Evolutionary conservation across 2,797 vertebrate genomes (phyloP).

Genomic region (Chloroceryle amazona): DNA sequence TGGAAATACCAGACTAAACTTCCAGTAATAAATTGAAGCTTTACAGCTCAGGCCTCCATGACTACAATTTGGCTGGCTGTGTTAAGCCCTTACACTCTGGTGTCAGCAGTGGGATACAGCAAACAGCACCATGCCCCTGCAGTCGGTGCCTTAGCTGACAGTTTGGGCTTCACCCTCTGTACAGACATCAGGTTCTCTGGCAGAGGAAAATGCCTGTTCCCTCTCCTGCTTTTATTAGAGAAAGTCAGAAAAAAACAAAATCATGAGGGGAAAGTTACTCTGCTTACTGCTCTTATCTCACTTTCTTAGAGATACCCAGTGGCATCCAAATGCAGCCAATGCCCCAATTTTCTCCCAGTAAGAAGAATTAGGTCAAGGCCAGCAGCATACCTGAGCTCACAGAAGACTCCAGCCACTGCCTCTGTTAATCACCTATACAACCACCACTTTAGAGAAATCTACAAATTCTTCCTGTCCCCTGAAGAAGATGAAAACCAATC

Average conservation of each 20-base stretch:
- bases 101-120: fast-evolving
- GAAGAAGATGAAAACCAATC: neutral
- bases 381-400: neutral
- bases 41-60: neutral
- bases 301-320: neutral
- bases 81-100: neutral
- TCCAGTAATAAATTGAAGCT: neutral
- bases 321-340: neutral
- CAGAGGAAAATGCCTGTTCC: neutral
- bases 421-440: neutral
- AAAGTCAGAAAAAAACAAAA: neutral
- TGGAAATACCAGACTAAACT: neutral
- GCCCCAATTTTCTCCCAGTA: neutral
- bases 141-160: neutral
- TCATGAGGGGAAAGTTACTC: neutral
- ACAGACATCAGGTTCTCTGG: neutral
- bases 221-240: neutral
- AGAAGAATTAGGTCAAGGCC: neutral
- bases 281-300: neutral
- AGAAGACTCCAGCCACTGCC: neutral
- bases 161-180: neutral
- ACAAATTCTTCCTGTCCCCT: neutral
- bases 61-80: neutral
- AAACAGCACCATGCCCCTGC: neutral
- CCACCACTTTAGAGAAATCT: neutral